Conservation (phyloP, 37 sponge, comb jelly and placozoan species). For the Ephydatia muelleri region DNA sequence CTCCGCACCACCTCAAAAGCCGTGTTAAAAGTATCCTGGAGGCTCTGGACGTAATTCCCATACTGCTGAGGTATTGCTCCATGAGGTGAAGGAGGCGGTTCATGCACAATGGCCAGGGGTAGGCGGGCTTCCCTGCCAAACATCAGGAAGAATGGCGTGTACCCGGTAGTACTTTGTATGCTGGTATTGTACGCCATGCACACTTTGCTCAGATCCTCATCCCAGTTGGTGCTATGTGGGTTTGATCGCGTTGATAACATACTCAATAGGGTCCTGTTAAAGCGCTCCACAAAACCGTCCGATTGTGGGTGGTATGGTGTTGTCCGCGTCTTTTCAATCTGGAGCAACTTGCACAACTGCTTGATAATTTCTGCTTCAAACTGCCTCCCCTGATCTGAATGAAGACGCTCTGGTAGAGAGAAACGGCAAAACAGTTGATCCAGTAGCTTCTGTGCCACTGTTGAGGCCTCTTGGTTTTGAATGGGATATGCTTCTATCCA, state of each 20-base stretch:
- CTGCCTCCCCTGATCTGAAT: slow-evolving; percentile 49
- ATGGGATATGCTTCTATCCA: slow-evolving; percentile 67
- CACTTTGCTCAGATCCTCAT: slow-evolving; percentile 16
- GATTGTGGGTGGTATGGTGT: slow-evolving; percentile 63
- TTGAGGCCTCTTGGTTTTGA: slow-evolving; percentile 53
- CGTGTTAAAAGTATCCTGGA: neutral
- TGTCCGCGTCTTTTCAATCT: slow-evolving; percentile 43
- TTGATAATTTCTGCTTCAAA: slow-evolving; percentile 40
- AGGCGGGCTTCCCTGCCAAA: slow-evolving; percentile 49
- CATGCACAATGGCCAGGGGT: slow-evolving; percentile 28
- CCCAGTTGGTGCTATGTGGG: slow-evolving; percentile 36
- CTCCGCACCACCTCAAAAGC: slow-evolving; percentile 17
- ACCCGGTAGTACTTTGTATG: slow-evolving; percentile 31
- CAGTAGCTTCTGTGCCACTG: slow-evolving; percentile 42
- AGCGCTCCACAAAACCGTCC: slow-evolving; percentile 65
- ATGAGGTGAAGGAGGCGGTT: neutral
- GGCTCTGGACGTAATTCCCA: slow-evolving; percentile 3
- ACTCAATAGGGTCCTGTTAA: slow-evolving; percentile 45
- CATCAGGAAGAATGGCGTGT: slow-evolving; percentile 51
- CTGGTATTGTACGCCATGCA: slow-evolving; percentile 61
- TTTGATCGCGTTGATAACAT: slow-evolving; percentile 1
- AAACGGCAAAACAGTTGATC: slow-evolving; percentile 54
- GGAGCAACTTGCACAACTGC: slow-evolving; percentile 37
- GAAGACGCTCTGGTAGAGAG: slow-evolving; percentile 49
- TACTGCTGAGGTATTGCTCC: slow-evolving; percentile 11